Conservation (phyloP, 1,140 invertebrate species). For the Gryon sp. region DNA sequence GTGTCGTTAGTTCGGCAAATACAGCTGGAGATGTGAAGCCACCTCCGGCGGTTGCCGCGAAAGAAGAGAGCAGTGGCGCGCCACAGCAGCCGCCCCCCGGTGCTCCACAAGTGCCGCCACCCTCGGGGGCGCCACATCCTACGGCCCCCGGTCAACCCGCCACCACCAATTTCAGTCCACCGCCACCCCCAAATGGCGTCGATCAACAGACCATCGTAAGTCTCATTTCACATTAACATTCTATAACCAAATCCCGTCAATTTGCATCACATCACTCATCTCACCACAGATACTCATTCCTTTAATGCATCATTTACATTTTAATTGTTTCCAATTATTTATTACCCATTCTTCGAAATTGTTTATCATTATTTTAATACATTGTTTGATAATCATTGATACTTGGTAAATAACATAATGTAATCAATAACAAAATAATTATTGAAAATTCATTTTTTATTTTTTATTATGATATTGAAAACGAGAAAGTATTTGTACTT, state of each 20-base stretch:
- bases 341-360: too few species aligned
- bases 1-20: constrained; percentile 79
- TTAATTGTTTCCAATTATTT: too few species aligned
- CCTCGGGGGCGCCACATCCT: constrained; percentile 70
- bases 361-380: too few species aligned
- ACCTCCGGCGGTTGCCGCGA: constrained; percentile 69
- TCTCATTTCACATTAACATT: constrained; percentile 27
- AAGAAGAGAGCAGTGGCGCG: constrained; percentile 72
- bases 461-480: too few species aligned
- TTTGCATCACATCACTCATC: too few species aligned
- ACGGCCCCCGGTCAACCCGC: constrained; percentile 71
- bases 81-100: constrained; percentile 72
- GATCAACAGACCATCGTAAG: constrained; percentile 78
- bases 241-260: background rate
- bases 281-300: too few species aligned
- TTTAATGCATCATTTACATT: too few species aligned
- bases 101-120: constrained; percentile 71
- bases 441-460: too few species aligned
- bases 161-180: constrained; percentile 76
- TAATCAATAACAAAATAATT: too few species aligned
- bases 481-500: too few species aligned
- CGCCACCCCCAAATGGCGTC: constrained; percentile 76
- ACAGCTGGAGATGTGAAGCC: constrained; percentile 77
- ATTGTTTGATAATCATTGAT: too few species aligned
- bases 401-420: too few species aligned